Percentiles rank a stretch among this genome's conserved stretches.
These are phyloP conservation scores for Drosophila ananassae DNA, from an alignment of 1,140 invertebrate genomes.

Conservation along the genomic window DNA sequence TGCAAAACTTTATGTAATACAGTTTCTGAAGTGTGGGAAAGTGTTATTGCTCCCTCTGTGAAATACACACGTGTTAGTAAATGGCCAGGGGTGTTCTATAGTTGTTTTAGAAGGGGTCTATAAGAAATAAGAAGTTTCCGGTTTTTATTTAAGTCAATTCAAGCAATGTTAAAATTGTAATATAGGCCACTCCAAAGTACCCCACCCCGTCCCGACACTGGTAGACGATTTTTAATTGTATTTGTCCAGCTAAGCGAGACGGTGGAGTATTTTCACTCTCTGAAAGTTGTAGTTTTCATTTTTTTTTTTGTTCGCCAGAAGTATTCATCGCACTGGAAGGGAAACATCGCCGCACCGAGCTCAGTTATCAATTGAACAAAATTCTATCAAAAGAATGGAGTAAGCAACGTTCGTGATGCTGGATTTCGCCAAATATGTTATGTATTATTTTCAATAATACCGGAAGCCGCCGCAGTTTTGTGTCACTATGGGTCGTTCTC, in stretches of 20 bases:
- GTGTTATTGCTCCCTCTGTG: too few species aligned
- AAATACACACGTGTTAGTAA: too few species aligned
- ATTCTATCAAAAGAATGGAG: not conserved
- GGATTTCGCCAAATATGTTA: not conserved
- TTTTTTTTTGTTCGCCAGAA: not conserved
- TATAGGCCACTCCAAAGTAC: not conserved
- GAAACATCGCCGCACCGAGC: not conserved
- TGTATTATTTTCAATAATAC: not conserved
- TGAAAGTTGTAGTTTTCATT: not conserved
- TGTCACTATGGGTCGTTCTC: slow-evolving; percentile 65
- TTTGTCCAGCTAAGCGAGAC: not conserved
- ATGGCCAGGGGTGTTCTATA: too few species aligned
- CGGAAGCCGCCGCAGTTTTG: slow-evolving; percentile 6
- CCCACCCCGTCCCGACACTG: not conserved
- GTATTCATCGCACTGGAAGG: not conserved
- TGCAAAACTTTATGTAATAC: too few species aligned
- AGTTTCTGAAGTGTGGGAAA: too few species aligned
- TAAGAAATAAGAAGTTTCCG: too few species aligned
- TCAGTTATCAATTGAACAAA: not conserved
- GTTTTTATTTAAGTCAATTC: too few species aligned
- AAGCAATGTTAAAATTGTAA: too few species aligned
- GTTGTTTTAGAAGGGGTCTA: too few species aligned
- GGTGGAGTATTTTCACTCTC: not conserved
- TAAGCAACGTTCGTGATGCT: not conserved
- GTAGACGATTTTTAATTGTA: not conserved